Conservation (phyloP, 23 tunicate species). For the Trididemnum clinides region DNA sequence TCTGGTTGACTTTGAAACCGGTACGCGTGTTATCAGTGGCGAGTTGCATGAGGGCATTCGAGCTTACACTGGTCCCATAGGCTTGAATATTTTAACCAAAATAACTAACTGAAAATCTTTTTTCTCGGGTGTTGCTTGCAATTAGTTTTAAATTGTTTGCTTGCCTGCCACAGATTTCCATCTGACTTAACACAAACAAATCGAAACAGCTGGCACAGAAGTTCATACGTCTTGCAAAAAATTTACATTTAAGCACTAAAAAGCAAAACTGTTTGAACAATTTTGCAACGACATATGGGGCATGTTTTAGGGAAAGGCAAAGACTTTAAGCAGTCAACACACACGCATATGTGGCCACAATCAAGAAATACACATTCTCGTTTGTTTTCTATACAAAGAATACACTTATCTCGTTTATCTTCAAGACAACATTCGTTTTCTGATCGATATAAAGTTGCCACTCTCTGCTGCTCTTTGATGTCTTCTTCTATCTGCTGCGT, state of each 20-base stretch:
- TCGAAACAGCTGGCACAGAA: too few relatives aligned
- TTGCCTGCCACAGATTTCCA: too few relatives aligned
- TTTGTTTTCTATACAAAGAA: conserved; percentile 72
- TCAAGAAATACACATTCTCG: conserved; percentile 80
- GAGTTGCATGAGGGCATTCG: too few relatives aligned
- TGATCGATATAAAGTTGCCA: not conserved
- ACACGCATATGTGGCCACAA: conserved; percentile 91
- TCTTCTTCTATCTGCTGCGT: not conserved
- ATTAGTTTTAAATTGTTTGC: too few relatives aligned
- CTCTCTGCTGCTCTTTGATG: not conserved
- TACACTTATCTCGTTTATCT: conserved; percentile 33
- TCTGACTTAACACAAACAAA: too few relatives aligned
- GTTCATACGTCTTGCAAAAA: too few relatives aligned
- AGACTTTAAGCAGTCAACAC: conserved; percentile 78
- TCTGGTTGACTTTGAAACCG: too few relatives aligned
- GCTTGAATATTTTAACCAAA: too few relatives aligned
- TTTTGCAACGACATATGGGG: conserved; percentile 71
- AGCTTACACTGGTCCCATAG: too few relatives aligned
- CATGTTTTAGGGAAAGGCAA: conserved; percentile 76
- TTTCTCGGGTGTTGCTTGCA: too few relatives aligned
- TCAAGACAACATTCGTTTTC: not conserved
- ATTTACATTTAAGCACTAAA: conserved; percentile 40
- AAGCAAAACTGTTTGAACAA: conserved; percentile 58
- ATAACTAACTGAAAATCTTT: too few relatives aligned
- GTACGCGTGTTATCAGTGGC: too few relatives aligned